Evolutionary conservation across 2,113 vertebrate species (phyloP).

Genomic region (Pelecanoides urinatrix): DNA sequence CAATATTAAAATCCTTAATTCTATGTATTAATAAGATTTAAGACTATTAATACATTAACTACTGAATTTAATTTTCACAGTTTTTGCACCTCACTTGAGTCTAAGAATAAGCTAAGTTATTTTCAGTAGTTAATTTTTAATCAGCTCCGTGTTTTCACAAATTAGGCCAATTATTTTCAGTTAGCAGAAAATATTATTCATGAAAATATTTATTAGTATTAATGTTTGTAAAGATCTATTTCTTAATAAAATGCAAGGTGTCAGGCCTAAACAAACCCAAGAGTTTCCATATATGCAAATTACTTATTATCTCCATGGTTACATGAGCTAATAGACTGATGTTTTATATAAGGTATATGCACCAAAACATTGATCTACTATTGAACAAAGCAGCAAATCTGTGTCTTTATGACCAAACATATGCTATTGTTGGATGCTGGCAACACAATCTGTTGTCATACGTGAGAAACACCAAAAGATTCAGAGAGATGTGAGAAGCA

Average conservation of each 20-base stretch:
- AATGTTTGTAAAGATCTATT: not conserved
- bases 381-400: conserved; percentile 5
- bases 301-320: conserved; percentile 24
- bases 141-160: not conserved
- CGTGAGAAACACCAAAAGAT: not conserved
- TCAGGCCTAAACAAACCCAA: not conserved
- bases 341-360: not conserved
- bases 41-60: not conserved
- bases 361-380: not conserved
- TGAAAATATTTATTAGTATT: not conserved
- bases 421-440: not conserved
- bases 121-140: conserved; percentile 5
- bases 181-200: not conserved
- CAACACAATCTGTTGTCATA: not conserved
- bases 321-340: not conserved
- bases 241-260: not conserved
- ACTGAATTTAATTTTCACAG: not conserved
- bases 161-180: conserved; percentile 19
- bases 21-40: not conserved
- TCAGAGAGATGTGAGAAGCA: not conserved
- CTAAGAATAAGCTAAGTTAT: not conserved
- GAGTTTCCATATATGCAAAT: not conserved
- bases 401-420: not conserved
- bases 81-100: not conserved
- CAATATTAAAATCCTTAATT: not conserved